These are phyloP conservation scores for Crioceris asparagi DNA, from an alignment of 2,888 invertebrate species.

Conservation along the genomic window DNA sequence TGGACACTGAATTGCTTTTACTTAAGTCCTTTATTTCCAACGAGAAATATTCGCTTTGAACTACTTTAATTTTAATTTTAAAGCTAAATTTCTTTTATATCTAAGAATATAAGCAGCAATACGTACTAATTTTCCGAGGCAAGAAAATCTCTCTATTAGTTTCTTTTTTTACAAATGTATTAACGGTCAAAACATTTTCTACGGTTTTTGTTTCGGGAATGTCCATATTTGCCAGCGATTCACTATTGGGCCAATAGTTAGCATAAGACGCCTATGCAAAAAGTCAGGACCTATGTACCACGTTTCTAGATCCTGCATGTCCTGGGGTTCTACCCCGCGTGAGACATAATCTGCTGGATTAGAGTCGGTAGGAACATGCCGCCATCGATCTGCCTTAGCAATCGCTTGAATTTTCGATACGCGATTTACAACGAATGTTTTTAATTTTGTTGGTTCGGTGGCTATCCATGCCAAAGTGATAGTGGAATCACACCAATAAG, in stretches of 20 bases:
- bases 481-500: constrained; percentile 4
- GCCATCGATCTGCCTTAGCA: constrained; percentile 8
- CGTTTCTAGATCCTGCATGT: constrained; percentile 2
- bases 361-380: constrained; percentile 11
- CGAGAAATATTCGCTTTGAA: constrained; percentile 1
- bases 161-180: too few species aligned
- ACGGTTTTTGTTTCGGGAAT: too few species aligned
- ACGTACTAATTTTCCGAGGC: too few species aligned
- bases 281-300: constrained; percentile 14
- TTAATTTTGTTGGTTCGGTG: constrained; percentile 8
- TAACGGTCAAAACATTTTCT: too few species aligned
- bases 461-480: constrained; percentile 4
- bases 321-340: constrained; percentile 6
- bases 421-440: constrained; percentile 12
- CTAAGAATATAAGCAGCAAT: too few species aligned
- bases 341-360: constrained; percentile 13
- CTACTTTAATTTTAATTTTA: constrained; percentile 4
- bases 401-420: constrained; percentile 11
- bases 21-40: constrained; percentile 9
- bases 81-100: too few species aligned
- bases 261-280: constrained; percentile 1
- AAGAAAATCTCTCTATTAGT: too few species aligned
- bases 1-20: not conserved
- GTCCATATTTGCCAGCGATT: too few species aligned
- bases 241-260: too few species aligned